These are phyloP conservation scores for Aurelia coerulea DNA, from an alignment of 30 jellyfish, hydroid and myxozoan genomes.

Conservation along the genomic window DNA sequence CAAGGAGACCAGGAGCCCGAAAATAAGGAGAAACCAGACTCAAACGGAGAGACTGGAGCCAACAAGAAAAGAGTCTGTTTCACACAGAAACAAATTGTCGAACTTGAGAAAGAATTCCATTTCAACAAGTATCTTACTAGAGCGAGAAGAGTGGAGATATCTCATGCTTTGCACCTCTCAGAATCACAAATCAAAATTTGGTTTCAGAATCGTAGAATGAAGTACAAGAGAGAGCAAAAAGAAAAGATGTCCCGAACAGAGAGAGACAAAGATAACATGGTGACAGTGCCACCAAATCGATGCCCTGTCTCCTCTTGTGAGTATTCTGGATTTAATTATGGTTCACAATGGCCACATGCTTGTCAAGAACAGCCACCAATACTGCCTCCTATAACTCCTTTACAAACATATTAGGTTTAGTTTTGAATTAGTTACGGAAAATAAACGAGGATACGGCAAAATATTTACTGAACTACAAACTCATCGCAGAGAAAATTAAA, in stretches of 20 bases:
- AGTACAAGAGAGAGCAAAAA: constrained; percentile 87
- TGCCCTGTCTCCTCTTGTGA: constrained; percentile 79
- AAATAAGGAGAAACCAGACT: constrained; percentile 28
- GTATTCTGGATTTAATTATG: constrained; percentile 44
- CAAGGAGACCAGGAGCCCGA: constrained; percentile 5
- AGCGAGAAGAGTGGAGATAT: constrained; percentile 88
- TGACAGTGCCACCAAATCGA: constrained; percentile 76
- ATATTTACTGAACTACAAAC: too few species aligned
- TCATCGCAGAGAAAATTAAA: too few species aligned
- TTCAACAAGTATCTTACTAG: constrained; percentile 84
- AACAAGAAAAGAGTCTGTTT: constrained; percentile 86
- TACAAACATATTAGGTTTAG: constrained; percentile 51
- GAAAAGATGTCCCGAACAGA: constrained; percentile 69
- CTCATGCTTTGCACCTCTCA: constrained; percentile 61
- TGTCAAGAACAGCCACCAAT: constrained; percentile 92
- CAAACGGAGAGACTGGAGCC: constrained; percentile 37
- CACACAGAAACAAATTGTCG: constrained; percentile 93
- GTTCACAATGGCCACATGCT: constrained; percentile 70
- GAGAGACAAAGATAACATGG: constrained; percentile 50
- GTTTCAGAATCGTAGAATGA: constrained; percentile 96
- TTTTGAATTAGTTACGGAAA: background rate
- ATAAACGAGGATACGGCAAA: too few species aligned
- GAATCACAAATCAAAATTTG: constrained; percentile 86
- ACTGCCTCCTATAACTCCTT: constrained; percentile 89
- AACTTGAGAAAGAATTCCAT: constrained; percentile 92